Percentiles rank a stretch among this genome's conserved stretches.
These are phyloP conservation scores for Apotomis betuletana DNA, from an alignment of 2,888 invertebrate species.

Conservation along the genomic window DNA sequence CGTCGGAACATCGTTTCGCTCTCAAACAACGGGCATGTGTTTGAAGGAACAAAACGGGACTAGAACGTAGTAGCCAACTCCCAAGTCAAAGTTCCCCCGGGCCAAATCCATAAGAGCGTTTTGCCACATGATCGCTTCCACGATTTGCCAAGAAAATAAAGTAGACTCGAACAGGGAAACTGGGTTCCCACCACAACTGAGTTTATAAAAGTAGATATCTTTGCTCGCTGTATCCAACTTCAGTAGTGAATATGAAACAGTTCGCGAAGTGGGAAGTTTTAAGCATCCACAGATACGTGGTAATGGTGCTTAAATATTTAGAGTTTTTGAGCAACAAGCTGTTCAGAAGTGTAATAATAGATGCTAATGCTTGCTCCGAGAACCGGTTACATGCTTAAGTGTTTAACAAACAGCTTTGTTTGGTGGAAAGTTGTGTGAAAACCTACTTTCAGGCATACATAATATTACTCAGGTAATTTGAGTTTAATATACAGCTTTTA, in stretches of 20 bases:
- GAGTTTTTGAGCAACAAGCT: conserved; percentile 38
- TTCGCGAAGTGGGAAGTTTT: conserved; percentile 47
- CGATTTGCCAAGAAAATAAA: conserved; percentile 81
- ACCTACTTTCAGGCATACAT: background rate
- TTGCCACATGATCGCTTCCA: conserved; percentile 82
- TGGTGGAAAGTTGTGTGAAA: conserved; percentile 2
- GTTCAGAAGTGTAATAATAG: conserved; percentile 24
- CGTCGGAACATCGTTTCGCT: conserved; percentile 78
- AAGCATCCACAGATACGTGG: conserved; percentile 42
- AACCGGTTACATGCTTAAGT: background rate
- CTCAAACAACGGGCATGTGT: conserved; percentile 69
- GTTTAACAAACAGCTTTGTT: conserved; percentile 9
- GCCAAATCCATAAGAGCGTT: conserved; percentile 81
- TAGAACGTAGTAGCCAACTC: conserved; percentile 62
- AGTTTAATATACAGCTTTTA: background rate
- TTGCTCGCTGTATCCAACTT: conserved; percentile 57
- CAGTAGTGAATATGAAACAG: conserved; percentile 65
- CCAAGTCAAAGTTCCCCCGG: conserved; percentile 78
- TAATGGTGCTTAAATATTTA: conserved; percentile 42
- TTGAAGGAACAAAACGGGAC: conserved; percentile 48
- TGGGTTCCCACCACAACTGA: conserved; percentile 67
- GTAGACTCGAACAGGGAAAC: conserved; percentile 69
- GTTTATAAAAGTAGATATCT: conserved; percentile 69
- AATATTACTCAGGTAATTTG: background rate
- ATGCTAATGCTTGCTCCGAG: conserved; percentile 7